Base-by-base conservation (phyloP, 2,797 vertebrate species). In the Kryptolebias ocellatus region DNA sequence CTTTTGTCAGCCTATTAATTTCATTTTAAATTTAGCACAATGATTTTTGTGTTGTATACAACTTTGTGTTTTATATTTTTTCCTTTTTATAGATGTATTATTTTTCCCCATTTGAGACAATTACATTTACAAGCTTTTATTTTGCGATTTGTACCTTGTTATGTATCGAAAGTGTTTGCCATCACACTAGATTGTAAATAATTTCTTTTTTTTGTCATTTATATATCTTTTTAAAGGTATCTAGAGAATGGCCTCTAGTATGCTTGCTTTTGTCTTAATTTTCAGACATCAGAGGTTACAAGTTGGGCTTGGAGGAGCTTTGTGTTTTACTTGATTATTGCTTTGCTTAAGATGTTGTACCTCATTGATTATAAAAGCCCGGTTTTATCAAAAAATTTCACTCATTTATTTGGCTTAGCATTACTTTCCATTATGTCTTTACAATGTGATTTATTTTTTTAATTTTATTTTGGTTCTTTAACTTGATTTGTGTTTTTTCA, bases 391-490 rank as follows among this genome's bases (percentile, higher is more conserved):
- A 27, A 44, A 34, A 12, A 15, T 67, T 67, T 70, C 18, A 49
- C 53, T 63, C 20, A 29, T 45, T 20, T 74, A 15, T 60, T 56
- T 20, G 28, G 18, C 14, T 61, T 24, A 29, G 31, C 20, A 37
- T 17, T 64, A 61, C 63, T 57, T 58, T 37, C 8, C 10, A 3
- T 51, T 67, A 27, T 73, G 42, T 74, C 64, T 17, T 44, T 52
- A 4, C 15, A 44, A 44, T 37, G 42, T 44, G n/a, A n/a, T 50
- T 17, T 20, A 7, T 50, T 50, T 20, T 24, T 47, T 28, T 46
- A 16, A 28, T 11, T 34, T 42, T 20, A 10, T 54, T n/a, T 50
- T 20, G 50, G 9, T 28, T 12, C 24, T 27, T 28, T 28, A 52
- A 5, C 12, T 27, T 11, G 28, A 52, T 52, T 5, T 5, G 28